Evolutionary conservation across 1,140 invertebrate genomes (phyloP), one percentile per base, ranked within the genome.

Genomic region (Bombus superbus): DNA sequence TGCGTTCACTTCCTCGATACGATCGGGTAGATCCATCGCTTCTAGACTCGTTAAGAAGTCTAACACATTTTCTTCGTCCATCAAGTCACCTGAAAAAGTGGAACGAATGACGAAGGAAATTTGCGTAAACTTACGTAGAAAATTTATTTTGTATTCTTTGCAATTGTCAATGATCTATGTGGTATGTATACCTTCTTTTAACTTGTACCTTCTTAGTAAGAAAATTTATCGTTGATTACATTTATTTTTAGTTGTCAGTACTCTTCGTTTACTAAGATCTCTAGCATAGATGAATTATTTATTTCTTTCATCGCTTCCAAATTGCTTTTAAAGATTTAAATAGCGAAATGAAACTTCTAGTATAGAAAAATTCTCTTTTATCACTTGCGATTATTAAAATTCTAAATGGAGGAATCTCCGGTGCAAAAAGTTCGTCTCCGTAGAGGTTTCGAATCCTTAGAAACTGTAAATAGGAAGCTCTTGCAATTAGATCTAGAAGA

Each of bases 1-100:
- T 42, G 98, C 96, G 95, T 99, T 99, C 40, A 99, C 98, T 96
- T 99, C 98, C 96, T 99, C 98, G 93, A 99, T 99, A 94, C 98
- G 96, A 95, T 99, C 98, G n/a, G 98, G 98, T 91, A 98, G 95
- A 94, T 99, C 98, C 98, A 99, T 98, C 86, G 98, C 98, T 96
- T 99, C 98, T 89, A 99, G 96, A 94, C 98, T 98, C 77, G 98
- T 99, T 77, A 99, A 95, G 95, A 99, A 99, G 95, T 99, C 98
- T 90, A 99, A 95, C 83, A 99, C 98, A 94, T 97, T 97, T 95
- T 98, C 98, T 95, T 99, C 98, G 95, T 99, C 98, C 98, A 98
- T 98, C 93, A 99, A 96, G 96, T 99, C 98, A 95, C 98, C 98
- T 98, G 87, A n/a, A 68, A 92, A 77, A 28, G 6, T 40, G 32